These are phyloP conservation scores for Sclerodermus sp. DNA, from an alignment of 2,888 invertebrate genomes.

Conservation along the genomic window DNA sequence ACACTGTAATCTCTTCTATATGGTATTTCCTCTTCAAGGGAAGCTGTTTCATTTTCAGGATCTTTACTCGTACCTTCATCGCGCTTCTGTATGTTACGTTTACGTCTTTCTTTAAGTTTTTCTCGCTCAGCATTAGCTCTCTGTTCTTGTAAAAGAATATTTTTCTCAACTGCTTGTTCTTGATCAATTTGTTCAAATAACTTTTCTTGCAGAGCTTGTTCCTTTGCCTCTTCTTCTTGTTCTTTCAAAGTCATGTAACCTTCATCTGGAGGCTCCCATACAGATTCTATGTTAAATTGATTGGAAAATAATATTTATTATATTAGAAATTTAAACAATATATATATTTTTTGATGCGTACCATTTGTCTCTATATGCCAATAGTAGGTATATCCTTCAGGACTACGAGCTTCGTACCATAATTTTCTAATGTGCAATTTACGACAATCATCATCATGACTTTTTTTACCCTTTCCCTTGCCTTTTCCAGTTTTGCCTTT, in stretches of 20 bases:
- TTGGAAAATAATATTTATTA: neutral
- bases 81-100: conserved; percentile 56
- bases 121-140: conserved; percentile 48
- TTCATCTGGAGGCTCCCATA: conserved; percentile 75
- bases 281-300: conserved; percentile 64
- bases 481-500: conserved; percentile 33
- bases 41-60: conserved; percentile 50
- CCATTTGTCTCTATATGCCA: conserved; percentile 86
- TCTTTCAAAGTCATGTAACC: conserved; percentile 71
- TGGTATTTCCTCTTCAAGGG: conserved; percentile 47
- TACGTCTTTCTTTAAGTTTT: conserved; percentile 45
- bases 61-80: conserved; percentile 59
- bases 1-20: conserved; percentile 63
- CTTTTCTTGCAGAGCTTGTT: conserved; percentile 57
- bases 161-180: conserved; percentile 57
- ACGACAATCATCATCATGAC: conserved; percentile 27
- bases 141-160: conserved; percentile 51
- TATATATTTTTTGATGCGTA: conserved; percentile 44
- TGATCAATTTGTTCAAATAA: conserved; percentile 59
- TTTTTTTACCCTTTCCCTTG: conserved; percentile 46
- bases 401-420: conserved; percentile 81
- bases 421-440: conserved; percentile 50
- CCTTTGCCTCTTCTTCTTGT: conserved; percentile 63
- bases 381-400: conserved; percentile 79
- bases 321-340: neutral